Evolutionary conservation across 53 echinoderm and acorn worm species (phyloP), one percentile per base, ranked within the genome.

Genomic region (Patiria pectinifera): DNA sequence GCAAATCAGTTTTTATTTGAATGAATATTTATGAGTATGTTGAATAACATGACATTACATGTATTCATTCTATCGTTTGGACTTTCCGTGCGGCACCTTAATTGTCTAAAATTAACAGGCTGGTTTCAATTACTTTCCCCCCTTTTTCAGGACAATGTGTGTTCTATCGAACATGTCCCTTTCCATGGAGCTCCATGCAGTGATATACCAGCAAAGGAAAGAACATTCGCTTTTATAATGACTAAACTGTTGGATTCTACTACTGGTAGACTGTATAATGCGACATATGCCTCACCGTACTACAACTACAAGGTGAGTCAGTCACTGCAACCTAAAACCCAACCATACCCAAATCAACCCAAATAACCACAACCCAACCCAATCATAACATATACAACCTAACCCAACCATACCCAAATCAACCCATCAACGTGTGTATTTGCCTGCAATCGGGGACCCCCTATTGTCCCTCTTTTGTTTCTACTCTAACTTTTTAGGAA

Each of bases 171-270:
- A 6, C 90, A 89, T 48, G 96, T 97, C 35, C 99, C 97, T 11
- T 97, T 95, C 92, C 95, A 95, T 21, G 98, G 97, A 0, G 99
- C 94, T 13, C 93, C 96, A 21, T 99, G 99, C 82, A 97, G 99
- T 47, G 97, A 97, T 88, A 92, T 93, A 1, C 96, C 97, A 0
- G 95, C 96, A 2, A 85, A 66, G 62, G 94, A 95, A 82, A 92
- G 89, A 66, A 71, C 93, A 15, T 99, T 93, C 85, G 24, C 78
- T 3, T 59, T 58, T 14, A 83, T 99, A 72, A 87, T 89, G 91
- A 89, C 85, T 11, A 71, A 93, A 53, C 59, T 97, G 21, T 76
- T 62, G 2, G 45, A 90, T 58, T 93, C 95, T 3, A 92, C 94
- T 2, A 43, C 88, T 3, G 96, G 95, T 2, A 93, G 97, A 45